These are phyloP conservation scores for Xestobium rufovillosum DNA, from an alignment of 2,888 invertebrate species.

Conservation along the genomic window DNA sequence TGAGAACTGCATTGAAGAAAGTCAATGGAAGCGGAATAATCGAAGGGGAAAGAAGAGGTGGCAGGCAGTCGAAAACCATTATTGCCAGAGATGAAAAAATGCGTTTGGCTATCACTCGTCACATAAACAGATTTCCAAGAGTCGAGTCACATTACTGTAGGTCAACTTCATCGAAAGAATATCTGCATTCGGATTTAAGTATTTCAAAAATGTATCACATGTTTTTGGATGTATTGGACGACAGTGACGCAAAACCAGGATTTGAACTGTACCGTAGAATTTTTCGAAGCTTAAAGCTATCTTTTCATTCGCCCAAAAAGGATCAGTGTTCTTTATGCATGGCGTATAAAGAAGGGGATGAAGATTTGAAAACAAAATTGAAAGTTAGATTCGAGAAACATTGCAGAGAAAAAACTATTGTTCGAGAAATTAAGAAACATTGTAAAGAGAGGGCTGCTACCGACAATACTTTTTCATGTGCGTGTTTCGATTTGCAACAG, in stretches of 20 bases:
- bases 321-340: conserved; percentile 15
- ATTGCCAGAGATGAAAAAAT: conserved; percentile 4
- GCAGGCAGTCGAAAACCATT: conserved; percentile 3
- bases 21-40: conserved; percentile 8
- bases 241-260: too few relatives aligned
- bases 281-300: too few relatives aligned
- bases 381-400: too few relatives aligned
- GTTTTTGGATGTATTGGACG: too few relatives aligned
- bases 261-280: conserved; percentile 8
- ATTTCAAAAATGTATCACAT: too few relatives aligned
- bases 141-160: too few relatives aligned
- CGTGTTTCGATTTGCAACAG: too few relatives aligned
- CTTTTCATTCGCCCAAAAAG: too few relatives aligned
- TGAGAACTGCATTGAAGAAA: conserved; percentile 13
- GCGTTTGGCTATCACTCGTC: conserved; percentile 4
- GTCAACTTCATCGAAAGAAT: too few relatives aligned
- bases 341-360: conserved; percentile 17
- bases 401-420: too few relatives aligned
- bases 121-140: conserved; percentile 9
- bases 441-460: conserved; percentile 3
- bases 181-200: too few relatives aligned
- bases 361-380: too few relatives aligned
- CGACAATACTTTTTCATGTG: conserved; percentile 6
- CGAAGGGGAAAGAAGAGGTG: conserved; percentile 9
- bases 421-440: conserved; percentile 9